Evolutionary conservation across 2,888 invertebrate genomes (phyloP), one percentile per base, ranked within the genome.

Genomic region (Drosophila paranaensis): DNA sequence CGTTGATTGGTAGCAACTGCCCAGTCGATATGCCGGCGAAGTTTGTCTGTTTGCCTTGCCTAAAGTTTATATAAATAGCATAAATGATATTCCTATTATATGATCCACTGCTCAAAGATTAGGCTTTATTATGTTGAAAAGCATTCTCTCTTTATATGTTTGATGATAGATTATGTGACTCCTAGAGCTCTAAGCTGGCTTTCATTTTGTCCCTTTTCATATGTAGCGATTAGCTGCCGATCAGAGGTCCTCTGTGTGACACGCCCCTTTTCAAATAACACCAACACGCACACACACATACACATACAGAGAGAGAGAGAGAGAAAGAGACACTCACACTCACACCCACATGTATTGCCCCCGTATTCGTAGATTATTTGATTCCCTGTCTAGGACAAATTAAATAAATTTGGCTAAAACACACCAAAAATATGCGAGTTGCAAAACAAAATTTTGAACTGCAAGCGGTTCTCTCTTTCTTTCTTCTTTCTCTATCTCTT

Each of bases 401-500:
- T 45, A 37, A 58, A 58, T 58, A 48, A 65, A 69, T 79, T 79
- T 81, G 79, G 79, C 79, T 79, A 75, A 70, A 65, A 45, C 25
- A 45, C 25, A 45, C 25, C 9, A 40, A 65, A 65, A 65, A 54
- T 45, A 60, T 50, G 62, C 55, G 63, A 72, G 58, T 45, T 56
- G 75, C 63, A 11, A 80, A 77, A 69, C 68, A 67, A 76, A 79
- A 82, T 79, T 82, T 82, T 90, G 82, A 85, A 85, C 86, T 85
- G 65, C 40, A 53, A 61, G 86, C 77, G 84, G 90, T 82, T 81
- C 68, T 81, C 71, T 82, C 56, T 78, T 37, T 70, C 56, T 77
- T 45, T 72, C 54, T 43, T 80, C 57, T 79, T 50, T 82, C 51
- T 87, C 72, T 90, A 74, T 88, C 76, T 89, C 77, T 91, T 91